Conservation (phyloP, 2,797 vertebrate species). For the Spondyliosoma cantharus region DNA sequence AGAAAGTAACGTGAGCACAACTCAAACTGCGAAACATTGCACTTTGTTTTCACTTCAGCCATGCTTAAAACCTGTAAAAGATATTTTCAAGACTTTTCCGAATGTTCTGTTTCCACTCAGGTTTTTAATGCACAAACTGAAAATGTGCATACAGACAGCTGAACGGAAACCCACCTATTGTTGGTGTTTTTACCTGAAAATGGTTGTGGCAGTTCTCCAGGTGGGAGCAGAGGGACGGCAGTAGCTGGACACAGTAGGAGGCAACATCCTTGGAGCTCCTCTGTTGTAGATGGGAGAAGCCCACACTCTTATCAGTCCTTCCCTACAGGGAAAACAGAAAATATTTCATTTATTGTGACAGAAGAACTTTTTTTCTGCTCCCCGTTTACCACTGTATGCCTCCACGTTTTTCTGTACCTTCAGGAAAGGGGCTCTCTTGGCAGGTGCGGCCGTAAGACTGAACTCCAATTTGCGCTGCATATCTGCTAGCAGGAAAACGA, state of each 20-base stretch:
- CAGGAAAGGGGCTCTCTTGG: slow-evolving; percentile 87
- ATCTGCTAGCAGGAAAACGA: slow-evolving; percentile 94
- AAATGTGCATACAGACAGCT: background rate
- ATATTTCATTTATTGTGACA: background rate
- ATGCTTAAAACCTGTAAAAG: no score
- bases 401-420: slow-evolving; percentile 84
- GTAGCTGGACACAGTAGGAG: slow-evolving; percentile 82
- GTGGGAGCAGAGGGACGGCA: slow-evolving; percentile 92
- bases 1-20: no score
- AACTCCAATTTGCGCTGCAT: slow-evolving; percentile 92
- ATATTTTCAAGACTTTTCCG: no score
- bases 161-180: background rate
- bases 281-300: slow-evolving; percentile 94
- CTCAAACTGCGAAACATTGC: no score
- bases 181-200: slow-evolving; percentile 88
- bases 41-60: no score
- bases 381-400: background rate
- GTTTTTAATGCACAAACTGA: background rate
- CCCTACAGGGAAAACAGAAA: slow-evolving; percentile 77
- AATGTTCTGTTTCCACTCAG: background rate
- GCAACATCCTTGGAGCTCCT: slow-evolving; percentile 87
- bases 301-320: slow-evolving; percentile 84
- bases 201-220: slow-evolving; percentile 97
- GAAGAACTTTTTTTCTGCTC: background rate
- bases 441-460: slow-evolving; percentile 81